Evolutionary conservation across 2,888 invertebrate species (phyloP).

Genomic region (Scaptomyza cyrtandrae): DNA sequence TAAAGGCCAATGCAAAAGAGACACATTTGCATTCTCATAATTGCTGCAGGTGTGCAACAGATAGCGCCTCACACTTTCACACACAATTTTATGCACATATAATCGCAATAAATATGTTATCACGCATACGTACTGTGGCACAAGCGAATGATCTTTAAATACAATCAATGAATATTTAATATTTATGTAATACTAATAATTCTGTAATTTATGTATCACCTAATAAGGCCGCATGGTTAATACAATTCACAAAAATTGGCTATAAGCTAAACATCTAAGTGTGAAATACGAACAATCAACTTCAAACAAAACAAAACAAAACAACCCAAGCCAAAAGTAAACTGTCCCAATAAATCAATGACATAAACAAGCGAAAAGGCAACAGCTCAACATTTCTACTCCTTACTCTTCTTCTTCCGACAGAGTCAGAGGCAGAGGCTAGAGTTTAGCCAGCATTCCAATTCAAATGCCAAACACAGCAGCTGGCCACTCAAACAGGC

Average conservation of each 20-base stretch:
- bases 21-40: not conserved
- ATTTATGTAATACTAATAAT: not conserved
- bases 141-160: not conserved
- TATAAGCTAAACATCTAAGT: no score
- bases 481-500: slow-evolving; percentile 63
- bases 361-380: slow-evolving; percentile 48
- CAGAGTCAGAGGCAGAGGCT: not conserved
- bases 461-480: slow-evolving; percentile 72
- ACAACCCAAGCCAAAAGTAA: slow-evolving; percentile 29
- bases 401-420: not conserved
- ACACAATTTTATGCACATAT: not conserved
- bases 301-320: slow-evolving; percentile 26
- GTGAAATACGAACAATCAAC: slow-evolving; percentile 49
- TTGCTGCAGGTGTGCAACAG: slow-evolving; percentile 39
- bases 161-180: no score
- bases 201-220: slow-evolving; percentile 17
- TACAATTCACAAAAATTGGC: slow-evolving; percentile 19
- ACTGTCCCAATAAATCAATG: slow-evolving; percentile 76
- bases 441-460: slow-evolving; percentile 46
- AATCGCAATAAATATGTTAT: slow-evolving; percentile 3
- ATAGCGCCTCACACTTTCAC: slow-evolving; percentile 28
- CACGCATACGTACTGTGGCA: slow-evolving; percentile 24
- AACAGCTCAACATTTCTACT: slow-evolving; percentile 22
- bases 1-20: slow-evolving; percentile 26
- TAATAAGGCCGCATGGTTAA: slow-evolving; percentile 10